These are phyloP conservation scores for Toxotes lorentzi DNA, from an alignment of 2,797 vertebrate genomes.

Conservation along the genomic window DNA sequence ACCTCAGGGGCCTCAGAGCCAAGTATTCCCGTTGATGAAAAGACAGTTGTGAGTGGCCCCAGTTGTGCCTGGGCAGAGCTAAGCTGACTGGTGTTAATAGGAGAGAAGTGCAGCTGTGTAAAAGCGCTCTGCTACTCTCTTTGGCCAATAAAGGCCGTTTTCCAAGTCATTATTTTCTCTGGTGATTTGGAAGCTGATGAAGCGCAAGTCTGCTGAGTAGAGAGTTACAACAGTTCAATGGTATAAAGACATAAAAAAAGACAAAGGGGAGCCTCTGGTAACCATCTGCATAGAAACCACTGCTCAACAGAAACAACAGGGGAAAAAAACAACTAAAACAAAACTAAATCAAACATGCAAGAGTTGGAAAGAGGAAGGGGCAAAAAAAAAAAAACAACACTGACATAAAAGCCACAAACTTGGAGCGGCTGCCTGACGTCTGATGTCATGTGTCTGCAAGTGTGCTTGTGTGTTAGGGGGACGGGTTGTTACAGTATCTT, in stretches of 20 bases:
- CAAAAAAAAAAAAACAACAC: background rate
- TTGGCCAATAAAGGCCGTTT: conserved; percentile 65
- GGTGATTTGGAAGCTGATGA: conserved; percentile 28
- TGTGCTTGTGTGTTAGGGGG: conserved; percentile 32
- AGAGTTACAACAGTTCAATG: conserved; percentile 6
- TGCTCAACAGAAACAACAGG: conserved; percentile 54
- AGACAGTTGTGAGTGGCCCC: conserved; percentile 73
- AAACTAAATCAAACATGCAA: conserved; percentile 32
- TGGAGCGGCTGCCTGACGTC: conserved; percentile 10
- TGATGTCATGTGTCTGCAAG: conserved; percentile 21
- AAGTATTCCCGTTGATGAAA: conserved; percentile 74
- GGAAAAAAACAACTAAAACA: conserved; percentile 18
- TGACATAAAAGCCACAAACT: conserved; percentile 20
- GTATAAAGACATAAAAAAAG: conserved; percentile 2
- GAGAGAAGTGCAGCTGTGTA: conserved; percentile 57
- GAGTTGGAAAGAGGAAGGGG: conserved; percentile 16
- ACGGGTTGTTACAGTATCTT: conserved; percentile 60
- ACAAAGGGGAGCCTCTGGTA: conserved; percentile 24
- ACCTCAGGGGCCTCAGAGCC: conserved; percentile 48
- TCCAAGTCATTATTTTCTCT: conserved; percentile 67
- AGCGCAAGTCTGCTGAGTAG: conserved; percentile 4
- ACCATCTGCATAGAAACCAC: conserved; percentile 68
- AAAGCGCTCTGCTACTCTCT: conserved; percentile 56
- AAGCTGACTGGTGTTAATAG: conserved; percentile 73
- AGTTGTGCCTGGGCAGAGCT: conserved; percentile 60